Evolutionary conservation across 2,888 invertebrate species (phyloP).

Genomic region (Periphyllus acericola): DNA sequence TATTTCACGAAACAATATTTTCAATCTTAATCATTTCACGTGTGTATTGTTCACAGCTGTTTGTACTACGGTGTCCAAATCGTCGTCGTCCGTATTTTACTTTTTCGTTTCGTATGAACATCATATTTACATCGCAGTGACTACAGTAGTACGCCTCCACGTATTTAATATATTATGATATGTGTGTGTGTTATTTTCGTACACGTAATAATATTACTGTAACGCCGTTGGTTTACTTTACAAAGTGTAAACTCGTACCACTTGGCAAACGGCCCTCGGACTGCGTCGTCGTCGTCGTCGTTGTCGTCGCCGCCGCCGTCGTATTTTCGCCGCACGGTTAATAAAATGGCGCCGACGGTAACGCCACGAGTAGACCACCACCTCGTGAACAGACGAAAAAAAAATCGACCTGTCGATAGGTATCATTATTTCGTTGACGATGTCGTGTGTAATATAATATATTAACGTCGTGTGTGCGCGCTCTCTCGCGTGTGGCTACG

Average conservation of each 20-base stretch:
- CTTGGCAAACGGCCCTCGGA: background rate
- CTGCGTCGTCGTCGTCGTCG: background rate
- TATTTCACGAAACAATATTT: background rate
- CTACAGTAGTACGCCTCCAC: too few relatives aligned
- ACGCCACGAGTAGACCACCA: background rate
- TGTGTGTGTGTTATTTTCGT: background rate
- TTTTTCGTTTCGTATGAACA: background rate
- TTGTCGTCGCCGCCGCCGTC: background rate
- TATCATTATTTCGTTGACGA: background rate
- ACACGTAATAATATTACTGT: background rate
- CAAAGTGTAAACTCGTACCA: background rate
- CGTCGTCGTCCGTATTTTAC: background rate
- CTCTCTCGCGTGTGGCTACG: background rate
- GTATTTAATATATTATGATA: too few relatives aligned
- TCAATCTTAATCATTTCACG: background rate
- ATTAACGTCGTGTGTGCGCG: background rate
- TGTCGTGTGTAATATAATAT: background rate
- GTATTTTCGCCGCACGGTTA: background rate
- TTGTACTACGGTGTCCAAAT: background rate
- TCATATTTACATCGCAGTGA: background rate
- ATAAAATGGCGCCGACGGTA: background rate
- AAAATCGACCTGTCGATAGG: background rate
- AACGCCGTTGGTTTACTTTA: background rate
- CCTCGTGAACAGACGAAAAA: background rate
- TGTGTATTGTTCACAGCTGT: background rate